phyloP scores from a whole-genome alignment of 2,888 invertebrate species.

The Coremacera marginata region DNA sequence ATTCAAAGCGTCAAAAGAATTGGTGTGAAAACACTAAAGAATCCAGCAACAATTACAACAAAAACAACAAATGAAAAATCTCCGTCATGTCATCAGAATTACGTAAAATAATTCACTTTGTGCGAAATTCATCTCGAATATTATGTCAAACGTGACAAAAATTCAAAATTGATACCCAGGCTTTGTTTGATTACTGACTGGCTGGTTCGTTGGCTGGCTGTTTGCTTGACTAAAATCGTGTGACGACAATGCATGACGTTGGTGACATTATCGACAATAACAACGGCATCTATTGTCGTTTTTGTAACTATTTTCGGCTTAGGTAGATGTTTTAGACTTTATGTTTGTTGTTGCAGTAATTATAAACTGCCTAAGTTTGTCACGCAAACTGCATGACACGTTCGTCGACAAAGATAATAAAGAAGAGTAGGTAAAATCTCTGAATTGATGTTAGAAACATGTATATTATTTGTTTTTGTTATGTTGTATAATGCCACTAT shows the following conservation, averaged over 20 bases:
- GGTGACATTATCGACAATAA: slow-evolving; percentile 1
- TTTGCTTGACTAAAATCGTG: slow-evolving; percentile 12
- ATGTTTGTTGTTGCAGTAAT: neutral
- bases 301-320: neutral
- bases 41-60: slow-evolving; percentile 43
- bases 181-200: neutral
- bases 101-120: slow-evolving; percentile 49
- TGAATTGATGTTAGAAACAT: no score
- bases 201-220: neutral
- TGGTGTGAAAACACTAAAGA: slow-evolving; percentile 52
- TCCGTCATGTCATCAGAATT: slow-evolving; percentile 27
- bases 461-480: no score
- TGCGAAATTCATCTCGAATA: slow-evolving; percentile 41
- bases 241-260: slow-evolving; percentile 28
- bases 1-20: slow-evolving; percentile 57
- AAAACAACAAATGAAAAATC: slow-evolving; percentile 9
- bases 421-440: no score
- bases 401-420: neutral
- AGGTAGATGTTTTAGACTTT: neutral
- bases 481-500: no score
- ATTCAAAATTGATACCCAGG: slow-evolving; percentile 50
- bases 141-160: slow-evolving; percentile 63
- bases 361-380: slow-evolving; percentile 2
- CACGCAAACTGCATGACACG: slow-evolving; percentile 23
- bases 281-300: neutral